These are phyloP conservation scores for Heliconius charithonia DNA, from an alignment of 2,888 invertebrate genomes.

Conservation along the genomic window DNA sequence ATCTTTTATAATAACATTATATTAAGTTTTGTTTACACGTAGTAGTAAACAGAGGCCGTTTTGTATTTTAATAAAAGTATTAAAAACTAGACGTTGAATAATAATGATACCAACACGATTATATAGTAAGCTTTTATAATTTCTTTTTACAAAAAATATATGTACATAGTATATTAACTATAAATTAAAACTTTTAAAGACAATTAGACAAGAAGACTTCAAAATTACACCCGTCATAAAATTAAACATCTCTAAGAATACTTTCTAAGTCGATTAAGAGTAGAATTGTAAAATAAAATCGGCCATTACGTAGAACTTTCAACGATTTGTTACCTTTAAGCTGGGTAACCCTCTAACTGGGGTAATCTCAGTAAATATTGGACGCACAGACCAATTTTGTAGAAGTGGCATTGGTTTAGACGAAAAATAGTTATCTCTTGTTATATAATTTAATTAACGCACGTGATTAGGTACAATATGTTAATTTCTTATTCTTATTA, in stretches of 20 bases:
- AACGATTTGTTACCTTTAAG: constrained; percentile 51
- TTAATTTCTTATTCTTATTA: too few species aligned
- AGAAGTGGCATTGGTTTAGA: not conserved
- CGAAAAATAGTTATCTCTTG: not conserved
- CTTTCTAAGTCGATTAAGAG: constrained; percentile 43
- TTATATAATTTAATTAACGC: not conserved
- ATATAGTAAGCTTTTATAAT: not conserved
- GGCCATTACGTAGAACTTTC: constrained; percentile 50
- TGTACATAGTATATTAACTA: not conserved
- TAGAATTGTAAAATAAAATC: constrained; percentile 48
- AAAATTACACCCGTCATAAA: constrained; percentile 42
- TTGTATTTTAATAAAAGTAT: too few species aligned
- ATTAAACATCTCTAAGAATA: constrained; percentile 42
- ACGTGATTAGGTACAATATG: too few species aligned
- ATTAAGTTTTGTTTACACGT: too few species aligned
- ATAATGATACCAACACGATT: not conserved
- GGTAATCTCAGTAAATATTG: constrained; percentile 44
- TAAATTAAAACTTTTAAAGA: constrained; percentile 1
- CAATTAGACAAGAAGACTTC: constrained; percentile 28
- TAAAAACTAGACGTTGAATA: too few species aligned
- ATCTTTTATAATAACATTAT: too few species aligned
- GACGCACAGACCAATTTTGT: constrained; percentile 9
- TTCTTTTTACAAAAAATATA: not conserved
- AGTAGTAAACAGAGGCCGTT: too few species aligned
- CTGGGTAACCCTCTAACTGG: constrained; percentile 40